phyloP scores from a whole-genome alignment of 2,888 invertebrate species.

The Drosophila glabriapex region DNA sequence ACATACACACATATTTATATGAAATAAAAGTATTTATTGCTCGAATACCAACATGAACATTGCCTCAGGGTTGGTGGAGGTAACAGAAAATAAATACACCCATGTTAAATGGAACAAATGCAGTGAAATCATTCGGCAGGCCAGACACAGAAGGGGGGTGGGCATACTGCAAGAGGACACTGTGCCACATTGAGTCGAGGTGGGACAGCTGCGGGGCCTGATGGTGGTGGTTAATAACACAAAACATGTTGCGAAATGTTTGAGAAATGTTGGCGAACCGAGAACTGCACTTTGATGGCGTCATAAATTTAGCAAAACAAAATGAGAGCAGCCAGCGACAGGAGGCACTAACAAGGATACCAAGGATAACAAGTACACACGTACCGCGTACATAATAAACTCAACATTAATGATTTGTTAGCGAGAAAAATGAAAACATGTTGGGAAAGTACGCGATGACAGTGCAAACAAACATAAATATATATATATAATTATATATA shows the following conservation, averaged over 20 bases:
- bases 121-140: slow-evolving; percentile 53
- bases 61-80: slow-evolving; percentile 58
- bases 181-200: slow-evolving; percentile 11
- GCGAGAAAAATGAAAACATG: slow-evolving; percentile 41
- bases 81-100: slow-evolving; percentile 46
- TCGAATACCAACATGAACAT: slow-evolving; percentile 36
- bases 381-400: slow-evolving; percentile 47
- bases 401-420: slow-evolving; percentile 61
- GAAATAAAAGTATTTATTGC: slow-evolving; percentile 24
- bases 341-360: slow-evolving; percentile 13
- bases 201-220: slow-evolving; percentile 35
- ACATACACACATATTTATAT: not conserved
- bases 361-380: slow-evolving; percentile 26
- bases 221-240: slow-evolving; percentile 45
- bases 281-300: slow-evolving; percentile 72
- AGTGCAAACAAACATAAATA: slow-evolving; percentile 10
- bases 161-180: slow-evolving; percentile 15
- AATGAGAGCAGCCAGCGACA: slow-evolving; percentile 33
- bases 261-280: slow-evolving; percentile 38
- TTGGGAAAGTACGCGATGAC: slow-evolving; percentile 49
- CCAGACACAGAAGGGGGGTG: slow-evolving; percentile 15
- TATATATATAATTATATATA: not conserved
- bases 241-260: slow-evolving; percentile 74
- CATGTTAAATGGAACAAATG: slow-evolving; percentile 73
- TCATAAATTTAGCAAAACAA: slow-evolving; percentile 62